These are phyloP conservation scores for Coturnix japonica DNA, from an alignment of 2,113 vertebrate genomes.

Conservation along the genomic window DNA sequence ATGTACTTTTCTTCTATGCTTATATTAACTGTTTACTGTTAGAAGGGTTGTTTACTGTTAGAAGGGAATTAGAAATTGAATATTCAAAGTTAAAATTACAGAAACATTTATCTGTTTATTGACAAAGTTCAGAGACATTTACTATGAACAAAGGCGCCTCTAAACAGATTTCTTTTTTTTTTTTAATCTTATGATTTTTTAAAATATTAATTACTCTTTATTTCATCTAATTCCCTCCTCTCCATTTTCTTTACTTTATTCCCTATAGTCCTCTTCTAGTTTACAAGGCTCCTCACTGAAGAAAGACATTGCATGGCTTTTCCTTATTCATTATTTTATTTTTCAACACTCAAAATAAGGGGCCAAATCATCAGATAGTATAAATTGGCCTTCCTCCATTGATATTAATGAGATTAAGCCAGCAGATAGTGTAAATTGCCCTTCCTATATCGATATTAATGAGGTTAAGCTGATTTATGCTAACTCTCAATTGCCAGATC, in stretches of 20 bases:
- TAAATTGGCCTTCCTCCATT: background rate
- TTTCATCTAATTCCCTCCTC: background rate
- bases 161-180: background rate
- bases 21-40: constrained; percentile 23
- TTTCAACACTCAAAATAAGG: background rate
- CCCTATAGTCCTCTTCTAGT: background rate
- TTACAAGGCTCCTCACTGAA: background rate
- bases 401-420: background rate
- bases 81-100: background rate
- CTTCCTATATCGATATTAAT: background rate
- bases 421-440: background rate
- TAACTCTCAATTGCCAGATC: background rate
- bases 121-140: background rate
- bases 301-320: background rate
- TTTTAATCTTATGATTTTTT: background rate
- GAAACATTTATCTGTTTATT: background rate
- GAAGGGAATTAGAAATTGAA: background rate
- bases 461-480: background rate
- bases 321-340: background rate
- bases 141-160: background rate
- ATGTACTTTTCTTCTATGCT: background rate
- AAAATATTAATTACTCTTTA: background rate
- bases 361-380: background rate
- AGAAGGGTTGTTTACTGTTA: background rate
- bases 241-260: background rate